Evolutionary conservation across 2,113 vertebrate genomes (phyloP).

Genomic region (Hoplias malabaricus): DNA sequence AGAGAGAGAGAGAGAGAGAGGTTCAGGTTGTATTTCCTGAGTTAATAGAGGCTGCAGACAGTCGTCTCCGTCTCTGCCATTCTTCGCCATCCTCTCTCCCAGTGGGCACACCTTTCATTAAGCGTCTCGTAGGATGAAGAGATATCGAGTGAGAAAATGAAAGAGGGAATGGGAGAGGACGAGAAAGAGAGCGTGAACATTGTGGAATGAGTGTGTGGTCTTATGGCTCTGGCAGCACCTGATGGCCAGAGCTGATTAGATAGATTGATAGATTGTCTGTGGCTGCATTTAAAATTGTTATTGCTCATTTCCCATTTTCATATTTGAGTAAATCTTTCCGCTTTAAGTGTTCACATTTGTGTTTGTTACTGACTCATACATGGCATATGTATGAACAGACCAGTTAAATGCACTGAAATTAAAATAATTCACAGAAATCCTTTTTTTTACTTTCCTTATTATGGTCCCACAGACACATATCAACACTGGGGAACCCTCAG

Average conservation of each 20-base stretch:
- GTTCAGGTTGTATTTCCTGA: background rate
- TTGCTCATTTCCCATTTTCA: background rate
- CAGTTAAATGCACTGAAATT: background rate
- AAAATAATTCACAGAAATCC: too few species aligned
- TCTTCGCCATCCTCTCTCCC: slow-evolving; percentile 1
- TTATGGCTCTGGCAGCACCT: background rate
- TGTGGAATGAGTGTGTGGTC: background rate
- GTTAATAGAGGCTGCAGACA: slow-evolving; percentile 26
- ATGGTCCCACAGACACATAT: background rate
- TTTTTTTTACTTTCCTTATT: background rate
- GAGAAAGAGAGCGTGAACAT: background rate
- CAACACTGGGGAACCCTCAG: background rate
- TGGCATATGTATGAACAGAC: background rate
- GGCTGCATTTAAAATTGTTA: too few species aligned
- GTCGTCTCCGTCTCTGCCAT: slow-evolving; percentile 6
- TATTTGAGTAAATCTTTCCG: background rate
- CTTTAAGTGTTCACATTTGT: background rate
- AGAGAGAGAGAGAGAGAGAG: background rate
- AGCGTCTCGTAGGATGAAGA: slow-evolving; percentile 15
- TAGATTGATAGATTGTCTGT: too few species aligned
- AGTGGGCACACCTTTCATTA: slow-evolving; percentile 34
- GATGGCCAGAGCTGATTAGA: background rate
- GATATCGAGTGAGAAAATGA: slow-evolving; percentile 7
- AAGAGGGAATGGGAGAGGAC: background rate
- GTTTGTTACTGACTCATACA: background rate